Evolutionary conservation across 2,888 invertebrate species (phyloP).

Genomic region (Rotaria magnacalcarata): DNA sequence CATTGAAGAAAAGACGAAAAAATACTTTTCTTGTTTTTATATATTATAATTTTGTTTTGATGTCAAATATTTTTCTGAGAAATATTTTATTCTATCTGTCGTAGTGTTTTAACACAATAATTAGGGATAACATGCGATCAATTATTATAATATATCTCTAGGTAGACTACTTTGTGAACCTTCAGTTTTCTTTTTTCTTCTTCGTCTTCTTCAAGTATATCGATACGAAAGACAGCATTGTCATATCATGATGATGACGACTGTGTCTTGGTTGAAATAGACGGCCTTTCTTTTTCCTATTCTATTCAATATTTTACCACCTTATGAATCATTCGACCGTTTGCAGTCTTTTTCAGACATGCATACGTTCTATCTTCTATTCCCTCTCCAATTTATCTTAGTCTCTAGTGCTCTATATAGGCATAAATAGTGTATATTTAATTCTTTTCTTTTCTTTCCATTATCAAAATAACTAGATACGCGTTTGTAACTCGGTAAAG

Average conservation of each 20-base stretch:
- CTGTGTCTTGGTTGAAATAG: background rate
- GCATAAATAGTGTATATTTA: background rate
- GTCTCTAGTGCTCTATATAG: background rate
- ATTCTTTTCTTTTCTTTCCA: background rate
- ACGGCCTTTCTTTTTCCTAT: background rate
- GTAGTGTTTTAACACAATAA: no score
- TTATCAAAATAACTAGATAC: background rate
- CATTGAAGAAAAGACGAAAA: background rate
- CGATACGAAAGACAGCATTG: no score
- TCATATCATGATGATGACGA: background rate
- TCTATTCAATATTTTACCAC: background rate
- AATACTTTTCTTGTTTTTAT: background rate
- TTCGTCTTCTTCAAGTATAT: no score
- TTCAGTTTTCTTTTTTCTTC: no score
- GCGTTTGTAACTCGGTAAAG: background rate
- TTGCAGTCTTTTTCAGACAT: background rate
- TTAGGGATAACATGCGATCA: no score
- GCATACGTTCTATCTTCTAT: background rate
- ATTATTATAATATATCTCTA: no score
- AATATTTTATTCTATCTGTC: no score
- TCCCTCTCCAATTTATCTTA: background rate
- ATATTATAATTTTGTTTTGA: background rate
- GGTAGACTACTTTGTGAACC: no score
- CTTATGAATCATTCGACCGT: background rate
- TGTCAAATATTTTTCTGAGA: no score